A percentile compares a stretch with the other conserved stretches of the same genome.
These are phyloP conservation scores for Phyllotis vaccarum DNA, from an alignment of 2,797 vertebrate species.

Conservation along the genomic window DNA sequence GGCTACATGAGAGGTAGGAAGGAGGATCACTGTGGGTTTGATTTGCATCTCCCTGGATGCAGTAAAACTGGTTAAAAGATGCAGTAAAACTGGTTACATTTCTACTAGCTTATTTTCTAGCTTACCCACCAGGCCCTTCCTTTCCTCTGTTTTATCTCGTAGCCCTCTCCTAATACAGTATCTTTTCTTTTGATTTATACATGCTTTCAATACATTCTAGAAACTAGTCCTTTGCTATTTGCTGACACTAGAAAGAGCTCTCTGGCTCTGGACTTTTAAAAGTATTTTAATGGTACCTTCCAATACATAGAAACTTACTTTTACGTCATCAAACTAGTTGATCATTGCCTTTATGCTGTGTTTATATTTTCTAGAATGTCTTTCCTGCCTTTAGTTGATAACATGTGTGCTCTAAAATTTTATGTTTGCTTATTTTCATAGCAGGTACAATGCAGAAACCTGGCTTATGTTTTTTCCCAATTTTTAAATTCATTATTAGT, in stretches of 20 bases:
- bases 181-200: neutral
- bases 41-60: neutral
- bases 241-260: neutral
- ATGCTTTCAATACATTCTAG: neutral
- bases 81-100: fast-evolving
- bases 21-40: neutral
- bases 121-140: neutral
- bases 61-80: no score
- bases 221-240: neutral
- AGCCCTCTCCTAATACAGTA: neutral
- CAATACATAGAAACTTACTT: neutral
- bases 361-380: neutral
- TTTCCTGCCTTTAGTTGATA: neutral
- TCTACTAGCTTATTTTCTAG: no score
- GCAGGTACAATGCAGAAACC: neutral
- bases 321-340: neutral
- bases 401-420: neutral
- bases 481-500: neutral
- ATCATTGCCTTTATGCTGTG: no score
- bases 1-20: no score
- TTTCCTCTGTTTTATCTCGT: neutral
- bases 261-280: neutral
- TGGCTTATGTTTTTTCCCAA: neutral
- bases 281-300: neutral
- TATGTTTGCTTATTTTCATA: neutral